A percentile compares a stretch with the other conserved stretches of the same genome.
phyloP scores from a whole-genome alignment of 1,140 invertebrate genomes.

The Vanessa tameamea region DNA sequence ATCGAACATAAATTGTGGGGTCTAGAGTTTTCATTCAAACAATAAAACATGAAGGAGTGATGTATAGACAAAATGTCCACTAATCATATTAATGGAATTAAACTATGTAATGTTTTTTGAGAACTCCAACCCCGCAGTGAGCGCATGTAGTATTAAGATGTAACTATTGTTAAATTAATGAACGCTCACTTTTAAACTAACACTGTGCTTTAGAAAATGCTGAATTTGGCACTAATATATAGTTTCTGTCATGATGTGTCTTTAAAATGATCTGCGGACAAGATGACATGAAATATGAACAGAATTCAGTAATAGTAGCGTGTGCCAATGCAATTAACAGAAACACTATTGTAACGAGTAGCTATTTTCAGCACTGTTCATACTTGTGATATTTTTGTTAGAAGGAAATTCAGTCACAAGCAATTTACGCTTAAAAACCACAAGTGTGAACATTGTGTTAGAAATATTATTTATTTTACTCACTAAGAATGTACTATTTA shows the following conservation, averaged over 20 bases:
- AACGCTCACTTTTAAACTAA: conserved; percentile 52
- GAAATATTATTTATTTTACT: conserved; percentile 59
- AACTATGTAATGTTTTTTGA: conserved; percentile 3
- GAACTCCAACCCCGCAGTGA: conserved; percentile 17
- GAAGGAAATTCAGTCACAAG: conserved; percentile 19
- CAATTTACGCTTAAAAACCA: not conserved
- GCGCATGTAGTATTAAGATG: conserved; percentile 35
- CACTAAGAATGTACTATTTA: conserved; percentile 49
- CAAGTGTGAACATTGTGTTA: conserved; percentile 34
- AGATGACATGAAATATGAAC: conserved; percentile 14
- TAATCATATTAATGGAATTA: not conserved
- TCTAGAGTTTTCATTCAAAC: conserved; percentile 18
- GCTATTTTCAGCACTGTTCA: conserved; percentile 17
- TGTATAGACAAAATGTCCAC: not conserved
- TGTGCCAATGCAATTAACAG: conserved; percentile 35
- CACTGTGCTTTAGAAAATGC: conserved; percentile 45
- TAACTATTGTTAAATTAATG: conserved; percentile 38
- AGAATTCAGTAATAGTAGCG: conserved; percentile 29
- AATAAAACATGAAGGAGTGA: not conserved
- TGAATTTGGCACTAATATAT: conserved; percentile 42
- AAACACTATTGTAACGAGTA: conserved; percentile 9
- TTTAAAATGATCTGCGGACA: conserved; percentile 14
- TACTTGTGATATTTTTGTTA: conserved; percentile 22
- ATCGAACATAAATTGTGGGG: conserved; percentile 5
- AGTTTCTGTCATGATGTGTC: conserved; percentile 21